Evolutionary conservation across 2,888 invertebrate genomes (phyloP), one percentile per base, ranked within the genome.

Genomic region (Meganola albula): DNA sequence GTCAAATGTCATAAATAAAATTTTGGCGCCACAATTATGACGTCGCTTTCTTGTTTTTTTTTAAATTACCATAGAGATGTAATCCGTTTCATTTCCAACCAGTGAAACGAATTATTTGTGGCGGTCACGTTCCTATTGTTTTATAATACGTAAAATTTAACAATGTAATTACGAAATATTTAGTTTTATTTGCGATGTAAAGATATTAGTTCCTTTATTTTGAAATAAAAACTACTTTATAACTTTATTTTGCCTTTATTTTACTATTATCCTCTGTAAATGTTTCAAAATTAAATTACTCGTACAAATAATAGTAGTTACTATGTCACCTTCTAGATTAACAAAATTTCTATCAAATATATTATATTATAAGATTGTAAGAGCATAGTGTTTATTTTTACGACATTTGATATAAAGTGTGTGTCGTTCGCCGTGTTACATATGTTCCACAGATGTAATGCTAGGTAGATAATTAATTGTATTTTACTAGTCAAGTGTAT

Each of bases 261-360:
- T 2, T 7, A 3, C 10, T 4, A 21, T 18, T 12, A 29, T 21
- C 26, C 29, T 39, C 20, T 7, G 36, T 40, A 27, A 12, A 8
- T 31, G 24, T 34, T 36, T 29, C 34, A 21, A 34, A 42, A 40
- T 44, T 45, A 31, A 35, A 42, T 49, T 46, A 55, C 46, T 48
- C 75, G 69, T 76, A 75, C 77, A 76, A 77, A 75, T 67, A 44
- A 61, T 73, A 73, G 60, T 63, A 68, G 53, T 68, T 53, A 53
- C 48, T 55, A 48, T 51, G 80, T 79, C 82, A 78, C 76, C 78
- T 82, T 74, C 78, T 83, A 80, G 76, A 51, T 41, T 68, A 53
- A 47, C 44, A 24, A 55, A 20, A 47, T 40, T 58, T 45, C 49
- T 50, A 58, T 46, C 48, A 53, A 48, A 48, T 45, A 46, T 54